Evolutionary conservation across 2,888 invertebrate genomes (phyloP), one percentile per base, ranked within the genome.

Genomic region (Trachelus tabidus): DNA sequence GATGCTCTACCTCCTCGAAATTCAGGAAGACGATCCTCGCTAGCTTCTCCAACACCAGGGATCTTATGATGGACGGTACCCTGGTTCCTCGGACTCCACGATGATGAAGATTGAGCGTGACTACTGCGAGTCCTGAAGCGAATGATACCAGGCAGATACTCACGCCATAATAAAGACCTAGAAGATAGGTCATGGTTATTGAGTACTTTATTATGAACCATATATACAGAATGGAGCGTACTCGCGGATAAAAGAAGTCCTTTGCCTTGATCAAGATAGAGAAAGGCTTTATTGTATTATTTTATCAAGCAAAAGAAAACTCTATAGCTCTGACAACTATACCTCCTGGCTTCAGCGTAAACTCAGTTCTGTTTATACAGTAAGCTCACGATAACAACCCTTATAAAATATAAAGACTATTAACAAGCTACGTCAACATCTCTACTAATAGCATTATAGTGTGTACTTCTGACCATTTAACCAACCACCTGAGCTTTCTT

Each of bases 31-130:
- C 94, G 84, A 96, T 89, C 85, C 94, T 94, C 81, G 96, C 96
- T 85, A 97, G 93, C 84, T 95, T 93, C 88, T 95, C 95, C 88
- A 97, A 93, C 84, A 96, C 95, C 83, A 97, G 92, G 84, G 94
- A 95, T 87, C 95, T 94, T 76, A 95, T 92, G 85, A 95, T 89
- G 75, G 93, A 93, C 73, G 97, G 97, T 81, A 97, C 96, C 89
- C 95, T 95, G 83, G 95, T 94, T 84, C 96, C 97, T 89, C 96
- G 93, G 85, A 96, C 95, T 85, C 97, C 97, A 89, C 96, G 94
- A 93, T 97, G 96, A 92, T 97, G 97, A 88, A 97, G 95, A 91
- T 97, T 97, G 81, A 97, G 93, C 3, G 97, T 97, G 79, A 97
- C 96, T 77, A 97, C 97, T 0, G 97, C 96, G 76, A 96, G 92